phyloP scores from a whole-genome alignment of 2,113 vertebrate genomes.

The Catagonus wagneri region DNA sequence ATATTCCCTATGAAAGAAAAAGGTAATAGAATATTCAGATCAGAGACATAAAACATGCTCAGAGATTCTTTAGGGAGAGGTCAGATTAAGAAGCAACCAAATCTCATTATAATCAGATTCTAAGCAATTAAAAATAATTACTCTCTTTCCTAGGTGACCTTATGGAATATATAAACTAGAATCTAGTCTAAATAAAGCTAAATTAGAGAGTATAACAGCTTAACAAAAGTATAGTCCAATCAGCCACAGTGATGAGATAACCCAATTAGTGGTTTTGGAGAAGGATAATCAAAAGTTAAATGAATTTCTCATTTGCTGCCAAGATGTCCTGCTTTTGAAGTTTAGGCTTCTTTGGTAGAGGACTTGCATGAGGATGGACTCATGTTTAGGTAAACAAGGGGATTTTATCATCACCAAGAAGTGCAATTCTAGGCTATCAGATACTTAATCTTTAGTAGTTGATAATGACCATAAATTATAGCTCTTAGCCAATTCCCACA shows the following conservation, averaged over 20 bases:
- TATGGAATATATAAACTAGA: conserved; percentile 69
- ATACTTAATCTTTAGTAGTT: conserved; percentile 57
- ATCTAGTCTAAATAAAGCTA: conserved; percentile 74
- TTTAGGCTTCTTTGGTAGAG: background rate
- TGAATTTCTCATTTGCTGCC: conserved; percentile 29
- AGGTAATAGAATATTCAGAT: conserved; percentile 35
- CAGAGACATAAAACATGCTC: conserved; percentile 36
- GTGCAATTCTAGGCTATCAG: conserved; percentile 14
- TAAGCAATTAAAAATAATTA: conserved; percentile 83
- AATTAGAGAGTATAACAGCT: conserved; percentile 52
- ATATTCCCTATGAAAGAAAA: conserved; percentile 45
- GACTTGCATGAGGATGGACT: background rate
- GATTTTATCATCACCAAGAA: conserved; percentile 56
- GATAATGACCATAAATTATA: conserved; percentile 73
- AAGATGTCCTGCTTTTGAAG: conserved; percentile 14
- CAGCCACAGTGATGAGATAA: conserved; percentile 35
- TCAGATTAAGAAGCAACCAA: conserved; percentile 68
- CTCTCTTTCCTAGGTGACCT: conserved; percentile 67
- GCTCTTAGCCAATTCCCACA: conserved; percentile 74
- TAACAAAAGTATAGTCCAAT: conserved; percentile 35
- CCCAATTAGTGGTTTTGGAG: conserved; percentile 55
- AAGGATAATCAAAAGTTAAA: conserved; percentile 55
- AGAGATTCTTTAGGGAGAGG: conserved; percentile 20
- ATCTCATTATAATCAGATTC: conserved; percentile 67
- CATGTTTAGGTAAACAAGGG: conserved; percentile 56